Conservation (phyloP, 2,888 invertebrate genomes). For the Hylaea fasciaria region DNA sequence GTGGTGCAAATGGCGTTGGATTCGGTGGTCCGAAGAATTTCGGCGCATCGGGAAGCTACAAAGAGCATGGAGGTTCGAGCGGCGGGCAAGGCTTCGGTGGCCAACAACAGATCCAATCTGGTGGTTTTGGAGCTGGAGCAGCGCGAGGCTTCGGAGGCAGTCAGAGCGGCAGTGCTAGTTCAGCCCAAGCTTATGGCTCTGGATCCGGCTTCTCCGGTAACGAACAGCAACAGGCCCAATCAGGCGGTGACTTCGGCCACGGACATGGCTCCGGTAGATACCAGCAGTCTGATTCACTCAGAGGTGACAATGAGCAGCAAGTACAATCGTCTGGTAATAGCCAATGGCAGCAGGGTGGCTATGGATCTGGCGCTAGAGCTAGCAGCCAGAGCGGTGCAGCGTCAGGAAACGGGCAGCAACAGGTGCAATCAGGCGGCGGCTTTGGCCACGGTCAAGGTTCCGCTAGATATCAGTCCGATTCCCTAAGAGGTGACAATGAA, state of each 20-base stretch:
- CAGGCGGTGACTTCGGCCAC: slow-evolving; percentile 15
- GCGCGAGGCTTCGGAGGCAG: slow-evolving; percentile 18
- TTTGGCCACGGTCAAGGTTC: slow-evolving; percentile 17
- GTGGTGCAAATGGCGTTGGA: not conserved
- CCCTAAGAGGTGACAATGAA: slow-evolving; percentile 5
- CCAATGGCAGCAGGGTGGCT: slow-evolving; percentile 17
- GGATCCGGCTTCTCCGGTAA: slow-evolving; percentile 26
- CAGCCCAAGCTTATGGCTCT: slow-evolving; percentile 26
- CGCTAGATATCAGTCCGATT: slow-evolving; percentile 8
- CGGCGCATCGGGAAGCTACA: slow-evolving; percentile 34
- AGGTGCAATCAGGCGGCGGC: slow-evolving; percentile 7
- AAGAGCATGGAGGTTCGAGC: slow-evolving; percentile 27
- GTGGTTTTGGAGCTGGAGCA: slow-evolving; percentile 7
- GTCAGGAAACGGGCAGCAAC: slow-evolving; percentile 21
- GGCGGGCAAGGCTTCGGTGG: slow-evolving; percentile 22
- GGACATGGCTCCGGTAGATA: slow-evolving; percentile 15
- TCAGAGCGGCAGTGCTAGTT: slow-evolving; percentile 18
- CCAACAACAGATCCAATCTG: slow-evolving; percentile 16
- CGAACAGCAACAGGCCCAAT: slow-evolving; percentile 16
- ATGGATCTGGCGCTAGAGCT: slow-evolving; percentile 14
- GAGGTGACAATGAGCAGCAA: slow-evolving; percentile 19
- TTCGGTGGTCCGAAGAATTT: slow-evolving; percentile 17
- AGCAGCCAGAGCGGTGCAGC: slow-evolving; percentile 25
- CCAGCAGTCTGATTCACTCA: slow-evolving; percentile 2
- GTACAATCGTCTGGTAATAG: slow-evolving; percentile 23